A percentile compares a stretch with the other conserved stretches of the same genome.
These are phyloP conservation scores for Aix galericulata DNA, from an alignment of 2,113 vertebrate genomes.

Conservation along the genomic window DNA sequence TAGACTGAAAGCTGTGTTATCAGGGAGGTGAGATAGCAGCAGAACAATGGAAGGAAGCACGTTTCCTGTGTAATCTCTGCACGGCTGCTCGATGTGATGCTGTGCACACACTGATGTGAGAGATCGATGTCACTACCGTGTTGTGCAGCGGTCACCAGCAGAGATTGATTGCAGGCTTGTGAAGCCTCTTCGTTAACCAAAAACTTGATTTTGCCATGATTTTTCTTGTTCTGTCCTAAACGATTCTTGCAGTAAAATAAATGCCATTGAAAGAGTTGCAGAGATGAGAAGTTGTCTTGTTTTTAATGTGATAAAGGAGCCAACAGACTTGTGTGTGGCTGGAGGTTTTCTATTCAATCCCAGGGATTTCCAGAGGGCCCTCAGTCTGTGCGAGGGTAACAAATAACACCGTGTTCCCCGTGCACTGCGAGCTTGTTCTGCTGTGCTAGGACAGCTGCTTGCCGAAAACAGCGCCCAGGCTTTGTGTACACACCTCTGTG, in stretches of 20 bases:
- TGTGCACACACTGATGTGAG: accelerated
- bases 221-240: background rate
- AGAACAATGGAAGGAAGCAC: background rate
- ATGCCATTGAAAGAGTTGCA: background rate
- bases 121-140: accelerated
- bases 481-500: accelerated
- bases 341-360: background rate
- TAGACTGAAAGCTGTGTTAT: background rate
- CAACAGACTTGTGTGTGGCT: background rate
- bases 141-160: background rate
- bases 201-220: background rate
- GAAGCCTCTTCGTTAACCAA: background rate
- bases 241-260: background rate
- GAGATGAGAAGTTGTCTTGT: background rate
- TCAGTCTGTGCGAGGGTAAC: background rate
- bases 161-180: background rate
- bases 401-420: accelerated
- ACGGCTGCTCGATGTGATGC: accelerated
- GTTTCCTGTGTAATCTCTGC: background rate
- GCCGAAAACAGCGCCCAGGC: accelerated
- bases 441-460: background rate
- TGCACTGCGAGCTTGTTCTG: background rate
- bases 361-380: background rate
- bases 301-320: background rate
- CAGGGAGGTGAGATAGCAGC: background rate